Conservation (phyloP, 2,888 invertebrate genomes). For the Cheilosia impressa region DNA sequence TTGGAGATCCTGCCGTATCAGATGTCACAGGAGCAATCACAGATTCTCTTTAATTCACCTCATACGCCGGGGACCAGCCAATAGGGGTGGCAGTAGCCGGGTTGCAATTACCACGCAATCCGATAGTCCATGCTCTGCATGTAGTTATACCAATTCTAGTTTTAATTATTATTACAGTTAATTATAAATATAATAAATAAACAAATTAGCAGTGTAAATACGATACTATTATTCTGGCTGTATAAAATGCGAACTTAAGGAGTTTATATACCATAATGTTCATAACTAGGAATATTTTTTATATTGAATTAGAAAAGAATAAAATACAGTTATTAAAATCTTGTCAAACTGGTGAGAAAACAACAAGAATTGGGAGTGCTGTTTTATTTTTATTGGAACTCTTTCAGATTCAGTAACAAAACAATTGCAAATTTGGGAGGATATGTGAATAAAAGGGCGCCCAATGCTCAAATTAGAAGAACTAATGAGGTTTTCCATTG, state of each 20-base stretch:
- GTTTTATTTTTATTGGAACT: constrained; percentile 15
- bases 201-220: constrained; percentile 4
- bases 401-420: not conserved
- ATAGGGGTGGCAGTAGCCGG: constrained; percentile 67
- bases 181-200: constrained; percentile 56
- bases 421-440: no score
- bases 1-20: constrained; percentile 83
- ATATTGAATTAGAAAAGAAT: constrained; percentile 58
- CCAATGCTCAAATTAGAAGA: no score
- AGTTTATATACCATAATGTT: constrained; percentile 50
- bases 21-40: constrained; percentile 83
- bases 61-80: constrained; percentile 76
- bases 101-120: constrained; percentile 46
- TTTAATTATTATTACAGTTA: constrained; percentile 49
- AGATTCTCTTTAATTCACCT: constrained; percentile 82
- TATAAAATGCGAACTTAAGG: constrained; percentile 54
- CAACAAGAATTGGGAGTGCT: not conserved
- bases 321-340: not conserved
- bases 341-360: constrained; percentile 25
- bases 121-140: constrained; percentile 48
- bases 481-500: no score
- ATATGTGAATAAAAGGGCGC: no score
- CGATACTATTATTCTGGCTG: not conserved
- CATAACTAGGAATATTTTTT: constrained; percentile 69
- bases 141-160: not conserved